phyloP scores from a whole-genome alignment of 1,140 invertebrate species.

The Coptotermes formosanus region DNA sequence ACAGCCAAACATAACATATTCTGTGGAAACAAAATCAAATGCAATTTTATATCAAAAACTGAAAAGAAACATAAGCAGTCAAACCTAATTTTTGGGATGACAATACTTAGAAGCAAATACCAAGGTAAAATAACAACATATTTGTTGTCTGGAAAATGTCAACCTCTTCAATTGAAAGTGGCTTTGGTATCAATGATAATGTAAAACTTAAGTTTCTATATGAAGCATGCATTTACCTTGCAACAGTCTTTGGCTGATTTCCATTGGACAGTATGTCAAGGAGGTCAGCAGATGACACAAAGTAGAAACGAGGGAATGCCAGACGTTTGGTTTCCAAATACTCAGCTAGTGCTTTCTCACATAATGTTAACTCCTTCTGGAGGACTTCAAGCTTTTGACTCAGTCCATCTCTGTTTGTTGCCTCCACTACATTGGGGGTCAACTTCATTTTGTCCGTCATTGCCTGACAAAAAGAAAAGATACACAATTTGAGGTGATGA shows the following conservation, averaged over 20 bases:
- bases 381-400: conserved; percentile 74
- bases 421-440: conserved; percentile 83
- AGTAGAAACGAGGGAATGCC: conserved; percentile 97
- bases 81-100: no score
- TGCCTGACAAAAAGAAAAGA: conserved; percentile 43
- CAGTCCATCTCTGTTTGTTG: conserved; percentile 83
- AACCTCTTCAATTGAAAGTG: no score
- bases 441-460: conserved; percentile 68
- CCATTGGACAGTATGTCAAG: conserved; percentile 95
- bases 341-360: conserved; percentile 92
- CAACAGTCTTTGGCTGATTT: conserved; percentile 83
- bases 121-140: no score
- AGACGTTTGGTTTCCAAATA: conserved; percentile 96
- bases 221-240: conserved; percentile 41
- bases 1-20: no score
- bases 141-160: no score
- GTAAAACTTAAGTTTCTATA: no score
- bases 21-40: no score
- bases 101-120: no score
- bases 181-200: no score
- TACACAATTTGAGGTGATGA: not conserved
- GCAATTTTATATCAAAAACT: no score
- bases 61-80: no score
- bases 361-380: conserved; percentile 84
- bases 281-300: conserved; percentile 95